Conservation (phyloP, 2,888 invertebrate genomes). For the Heliconius cydno region DNA sequence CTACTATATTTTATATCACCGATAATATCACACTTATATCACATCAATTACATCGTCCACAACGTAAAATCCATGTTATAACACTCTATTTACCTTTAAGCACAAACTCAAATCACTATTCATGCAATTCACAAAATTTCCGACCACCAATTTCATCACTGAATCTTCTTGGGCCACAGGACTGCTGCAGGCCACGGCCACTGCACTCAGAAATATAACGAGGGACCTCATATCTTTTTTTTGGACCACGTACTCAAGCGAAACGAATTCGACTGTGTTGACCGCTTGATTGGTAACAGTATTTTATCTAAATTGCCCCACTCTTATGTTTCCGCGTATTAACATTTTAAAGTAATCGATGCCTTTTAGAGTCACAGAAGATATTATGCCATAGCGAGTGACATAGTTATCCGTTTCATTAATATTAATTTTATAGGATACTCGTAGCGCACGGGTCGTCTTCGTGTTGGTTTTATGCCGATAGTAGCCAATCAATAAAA, state of each 20-base stretch:
- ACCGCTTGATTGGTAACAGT: slow-evolving; percentile 71
- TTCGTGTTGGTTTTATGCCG: slow-evolving; percentile 63
- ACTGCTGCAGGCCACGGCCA: slow-evolving; percentile 62
- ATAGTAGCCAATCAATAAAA: slow-evolving; percentile 37
- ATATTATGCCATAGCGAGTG: slow-evolving; percentile 72
- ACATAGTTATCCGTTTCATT: slow-evolving; percentile 69
- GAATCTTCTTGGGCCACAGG: slow-evolving; percentile 69
- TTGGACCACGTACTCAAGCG: slow-evolving; percentile 60
- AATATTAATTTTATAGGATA: slow-evolving; percentile 70
- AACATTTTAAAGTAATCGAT: slow-evolving; percentile 74
- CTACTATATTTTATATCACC: not conserved
- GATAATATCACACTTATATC: slow-evolving; percentile 4
- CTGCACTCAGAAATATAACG: slow-evolving; percentile 66
- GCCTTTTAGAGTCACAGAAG: slow-evolving; percentile 65
- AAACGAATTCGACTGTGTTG: slow-evolving; percentile 74
- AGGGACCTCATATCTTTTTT: slow-evolving; percentile 68
- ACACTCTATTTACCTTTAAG: slow-evolving; percentile 66
- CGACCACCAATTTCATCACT: slow-evolving; percentile 63
- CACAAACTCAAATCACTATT: slow-evolving; percentile 76
- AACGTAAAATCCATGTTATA: slow-evolving; percentile 25
- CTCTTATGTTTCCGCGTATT: slow-evolving; percentile 66
- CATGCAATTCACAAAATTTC: slow-evolving; percentile 72
- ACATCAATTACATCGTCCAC: slow-evolving; percentile 18
- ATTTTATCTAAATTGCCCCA: slow-evolving; percentile 79
- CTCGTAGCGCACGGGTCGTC: slow-evolving; percentile 57